phyloP scores from a whole-genome alignment of 2,888 invertebrate species.

The Machimus rusticus region DNA sequence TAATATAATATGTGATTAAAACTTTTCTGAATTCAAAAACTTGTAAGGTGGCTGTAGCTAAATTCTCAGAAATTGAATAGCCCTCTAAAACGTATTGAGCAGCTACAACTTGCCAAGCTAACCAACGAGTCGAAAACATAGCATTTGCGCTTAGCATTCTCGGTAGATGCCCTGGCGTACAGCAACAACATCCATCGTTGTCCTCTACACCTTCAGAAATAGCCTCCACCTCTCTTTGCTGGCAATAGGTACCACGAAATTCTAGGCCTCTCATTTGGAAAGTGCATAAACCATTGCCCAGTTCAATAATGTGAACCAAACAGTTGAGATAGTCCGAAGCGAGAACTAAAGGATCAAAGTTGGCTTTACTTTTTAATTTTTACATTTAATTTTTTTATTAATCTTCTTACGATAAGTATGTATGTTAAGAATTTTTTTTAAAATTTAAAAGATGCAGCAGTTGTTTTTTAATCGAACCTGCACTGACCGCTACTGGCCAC shows the following conservation, averaged over 20 bases:
- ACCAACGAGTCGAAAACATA: slow-evolving; percentile 96
- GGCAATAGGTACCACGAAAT: slow-evolving; percentile 98
- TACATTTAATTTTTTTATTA: background rate
- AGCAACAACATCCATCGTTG: slow-evolving; percentile 94
- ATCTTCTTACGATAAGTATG: background rate
- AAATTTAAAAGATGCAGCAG: no score
- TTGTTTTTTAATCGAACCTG: no score
- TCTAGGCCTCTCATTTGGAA: slow-evolving; percentile 98
- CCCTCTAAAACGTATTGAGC: slow-evolving; percentile 98
- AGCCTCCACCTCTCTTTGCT: slow-evolving; percentile 98
- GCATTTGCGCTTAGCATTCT: slow-evolving; percentile 93
- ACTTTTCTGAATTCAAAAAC: slow-evolving; percentile 97
- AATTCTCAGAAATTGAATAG: slow-evolving; percentile 97
- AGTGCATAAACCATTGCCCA: slow-evolving; percentile 97
- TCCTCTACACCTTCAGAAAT: slow-evolving; percentile 97
- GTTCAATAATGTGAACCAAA: slow-evolving; percentile 95
- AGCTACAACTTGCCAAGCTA: slow-evolving; percentile 96
- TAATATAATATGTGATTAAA: slow-evolving; percentile 96
- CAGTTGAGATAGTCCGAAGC: slow-evolving; percentile 99
- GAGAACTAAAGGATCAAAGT: slow-evolving; percentile 70
- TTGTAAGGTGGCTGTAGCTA: slow-evolving; percentile 95
- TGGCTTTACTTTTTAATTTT: background rate
- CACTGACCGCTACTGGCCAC: no score
- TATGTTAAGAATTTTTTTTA: no score
- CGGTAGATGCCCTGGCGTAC: slow-evolving; percentile 87